These are phyloP conservation scores for Microcebus lehilahytsara DNA, from an alignment of 2,113 vertebrate species.

Conservation along the genomic window DNA sequence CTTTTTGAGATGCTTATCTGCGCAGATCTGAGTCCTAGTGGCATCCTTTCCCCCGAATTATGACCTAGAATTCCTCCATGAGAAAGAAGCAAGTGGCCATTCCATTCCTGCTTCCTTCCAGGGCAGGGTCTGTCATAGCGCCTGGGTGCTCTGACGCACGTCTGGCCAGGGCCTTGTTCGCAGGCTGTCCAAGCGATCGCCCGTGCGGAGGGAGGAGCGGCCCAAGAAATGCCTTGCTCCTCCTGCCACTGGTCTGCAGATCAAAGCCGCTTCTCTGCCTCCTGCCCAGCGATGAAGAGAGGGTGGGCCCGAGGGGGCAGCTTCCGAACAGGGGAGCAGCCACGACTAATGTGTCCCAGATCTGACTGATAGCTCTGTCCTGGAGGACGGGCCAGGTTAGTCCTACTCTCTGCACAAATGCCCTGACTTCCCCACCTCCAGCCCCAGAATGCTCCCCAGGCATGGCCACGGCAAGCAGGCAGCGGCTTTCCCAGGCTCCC, in stretches of 20 bases:
- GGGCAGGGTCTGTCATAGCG: not conserved
- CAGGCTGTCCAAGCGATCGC: not conserved
- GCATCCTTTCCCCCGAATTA: not conserved
- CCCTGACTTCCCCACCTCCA: not conserved
- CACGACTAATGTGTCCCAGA: slow-evolving; percentile 47
- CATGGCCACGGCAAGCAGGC: not conserved
- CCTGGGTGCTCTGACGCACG: not conserved
- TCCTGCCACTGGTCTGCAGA: slow-evolving; percentile 52
- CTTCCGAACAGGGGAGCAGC: slow-evolving; percentile 38
- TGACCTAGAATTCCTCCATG: not conserved
- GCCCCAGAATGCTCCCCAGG: not conserved
- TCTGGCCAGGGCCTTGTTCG: not conserved
- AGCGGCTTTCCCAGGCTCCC: not conserved
- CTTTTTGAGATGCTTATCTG: not conserved
- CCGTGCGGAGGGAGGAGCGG: not conserved
- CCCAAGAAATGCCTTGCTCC: not conserved
- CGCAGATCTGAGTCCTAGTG: not conserved
- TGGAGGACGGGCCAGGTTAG: slow-evolving; percentile 44
- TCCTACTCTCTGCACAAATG: not conserved
- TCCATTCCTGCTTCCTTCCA: not conserved
- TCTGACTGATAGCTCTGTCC: slow-evolving; percentile 38
- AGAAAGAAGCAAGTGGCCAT: accelerated
- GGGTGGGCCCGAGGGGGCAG: not conserved
- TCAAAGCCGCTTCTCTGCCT: slow-evolving; percentile 54
- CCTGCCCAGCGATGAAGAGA: slow-evolving; percentile 16